Conservation (phyloP, 2,797 vertebrate species). For the Thripadectes ignobilis region DNA sequence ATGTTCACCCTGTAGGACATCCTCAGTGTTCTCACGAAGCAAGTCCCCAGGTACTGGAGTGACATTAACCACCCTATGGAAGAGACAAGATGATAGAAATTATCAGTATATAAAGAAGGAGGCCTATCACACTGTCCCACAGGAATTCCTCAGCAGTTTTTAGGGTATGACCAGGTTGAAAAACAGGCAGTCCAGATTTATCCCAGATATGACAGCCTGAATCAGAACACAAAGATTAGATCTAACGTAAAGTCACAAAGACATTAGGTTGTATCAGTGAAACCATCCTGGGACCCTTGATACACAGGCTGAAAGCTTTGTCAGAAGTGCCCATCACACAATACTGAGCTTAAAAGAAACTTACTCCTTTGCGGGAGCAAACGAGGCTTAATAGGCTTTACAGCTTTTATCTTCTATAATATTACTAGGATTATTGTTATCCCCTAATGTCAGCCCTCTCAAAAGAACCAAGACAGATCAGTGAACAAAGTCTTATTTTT, state of each 20-base stretch:
- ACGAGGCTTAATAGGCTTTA: not conserved
- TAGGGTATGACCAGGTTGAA: not conserved
- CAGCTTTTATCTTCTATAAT: not conserved
- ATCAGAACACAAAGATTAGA: not conserved
- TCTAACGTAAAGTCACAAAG: not conserved
- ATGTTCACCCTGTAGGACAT: constrained; percentile 94
- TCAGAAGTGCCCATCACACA: not conserved
- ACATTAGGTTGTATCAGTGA: not conserved
- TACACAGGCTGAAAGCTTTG: not conserved
- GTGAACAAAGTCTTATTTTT: not conserved
- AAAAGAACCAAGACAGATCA: not conserved
- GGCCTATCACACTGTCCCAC: not conserved
- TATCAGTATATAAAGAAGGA: not conserved
- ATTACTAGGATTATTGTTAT: not conserved
- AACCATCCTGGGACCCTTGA: not conserved
- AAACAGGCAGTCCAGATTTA: not conserved
- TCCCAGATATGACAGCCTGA: not conserved
- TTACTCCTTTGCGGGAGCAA: not conserved
- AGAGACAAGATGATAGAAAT: not conserved
- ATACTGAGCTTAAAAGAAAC: not conserved
- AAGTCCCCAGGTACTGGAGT: constrained; percentile 89
- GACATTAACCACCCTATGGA: constrained; percentile 86
- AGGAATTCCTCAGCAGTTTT: not conserved
- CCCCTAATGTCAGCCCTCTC: not conserved
- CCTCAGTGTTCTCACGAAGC: constrained; percentile 95